phyloP scores from a whole-genome alignment of 2,888 invertebrate species.

The Tetheella fluctuosa region DNA sequence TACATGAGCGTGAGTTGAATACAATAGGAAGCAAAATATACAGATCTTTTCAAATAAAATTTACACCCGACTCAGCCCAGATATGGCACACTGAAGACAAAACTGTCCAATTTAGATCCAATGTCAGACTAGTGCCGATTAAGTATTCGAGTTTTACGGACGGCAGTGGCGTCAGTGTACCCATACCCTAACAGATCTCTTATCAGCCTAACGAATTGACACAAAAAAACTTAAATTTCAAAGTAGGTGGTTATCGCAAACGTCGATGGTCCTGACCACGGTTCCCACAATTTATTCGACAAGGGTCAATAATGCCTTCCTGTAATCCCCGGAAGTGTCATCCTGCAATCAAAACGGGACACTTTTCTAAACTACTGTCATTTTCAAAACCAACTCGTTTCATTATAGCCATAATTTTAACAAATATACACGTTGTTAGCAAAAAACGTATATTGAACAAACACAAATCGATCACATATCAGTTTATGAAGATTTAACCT shows the following conservation, averaged over 20 bases:
- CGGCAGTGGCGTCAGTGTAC: conserved; percentile 36
- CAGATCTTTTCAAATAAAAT: conserved; percentile 74
- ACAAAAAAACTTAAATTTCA: conserved; percentile 63
- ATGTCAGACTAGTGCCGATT: conserved; percentile 13
- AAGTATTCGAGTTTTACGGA: conserved; percentile 26
- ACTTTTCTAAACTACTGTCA: conserved; percentile 58
- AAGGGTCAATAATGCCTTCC: conserved; percentile 93
- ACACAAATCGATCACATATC: conserved; percentile 6
- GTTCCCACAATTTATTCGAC: conserved; percentile 84
- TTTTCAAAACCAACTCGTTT: not conserved
- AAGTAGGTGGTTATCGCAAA: conserved; percentile 59
- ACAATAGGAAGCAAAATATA: conserved; percentile 76
- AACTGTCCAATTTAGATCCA: conserved; percentile 29
- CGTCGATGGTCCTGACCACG: conserved; percentile 53
- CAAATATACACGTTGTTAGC: conserved; percentile 8
- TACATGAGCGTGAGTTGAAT: conserved; percentile 62
- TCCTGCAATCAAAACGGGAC: conserved; percentile 87
- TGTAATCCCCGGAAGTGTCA: conserved; percentile 97
- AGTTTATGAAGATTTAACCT: conserved; percentile 10
- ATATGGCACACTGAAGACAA: conserved; percentile 46
- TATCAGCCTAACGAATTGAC: conserved; percentile 74
- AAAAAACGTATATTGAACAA: conserved; percentile 1
- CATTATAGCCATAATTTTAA: not conserved
- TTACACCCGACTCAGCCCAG: conserved; percentile 55
- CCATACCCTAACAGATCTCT: conserved; percentile 42